These are phyloP conservation scores for Mamestra brassicae DNA, from an alignment of 2,888 invertebrate species.

Conservation along the genomic window DNA sequence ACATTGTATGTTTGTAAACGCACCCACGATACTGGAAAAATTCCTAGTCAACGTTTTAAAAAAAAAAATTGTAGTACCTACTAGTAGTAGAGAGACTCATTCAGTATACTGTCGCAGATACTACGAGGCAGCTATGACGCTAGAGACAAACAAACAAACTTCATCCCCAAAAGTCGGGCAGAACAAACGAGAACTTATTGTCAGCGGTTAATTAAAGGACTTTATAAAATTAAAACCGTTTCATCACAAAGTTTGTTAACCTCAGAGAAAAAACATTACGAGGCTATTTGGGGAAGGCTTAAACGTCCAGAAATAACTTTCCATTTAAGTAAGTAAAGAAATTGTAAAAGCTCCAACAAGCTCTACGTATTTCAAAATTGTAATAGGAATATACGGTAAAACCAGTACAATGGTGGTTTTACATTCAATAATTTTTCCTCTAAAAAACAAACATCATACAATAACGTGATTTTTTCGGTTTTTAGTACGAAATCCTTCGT, in stretches of 20 bases:
- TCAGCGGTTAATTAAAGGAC: conserved; percentile 50
- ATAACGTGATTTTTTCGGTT: too few relatives aligned
- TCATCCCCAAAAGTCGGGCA: conserved; percentile 15
- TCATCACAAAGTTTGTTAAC: conserved; percentile 15
- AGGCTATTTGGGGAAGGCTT: background rate
- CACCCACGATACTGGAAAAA: too few relatives aligned
- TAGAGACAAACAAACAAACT: conserved; percentile 7
- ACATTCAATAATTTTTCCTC: too few relatives aligned
- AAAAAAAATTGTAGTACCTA: too few relatives aligned
- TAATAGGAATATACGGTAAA: background rate
- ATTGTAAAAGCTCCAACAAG: background rate
- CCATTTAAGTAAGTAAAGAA: background rate
- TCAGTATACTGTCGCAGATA: background rate
- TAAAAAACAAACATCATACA: too few relatives aligned
- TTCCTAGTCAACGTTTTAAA: too few relatives aligned
- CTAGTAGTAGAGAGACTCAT: too few relatives aligned
- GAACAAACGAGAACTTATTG: conserved; percentile 29
- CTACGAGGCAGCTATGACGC: background rate
- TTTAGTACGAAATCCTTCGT: too few relatives aligned
- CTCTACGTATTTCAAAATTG: conserved; percentile 2
- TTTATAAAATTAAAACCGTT: conserved; percentile 24
- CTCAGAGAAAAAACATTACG: conserved; percentile 25
- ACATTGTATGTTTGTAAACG: too few relatives aligned
- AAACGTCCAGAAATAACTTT: conserved; percentile 2
- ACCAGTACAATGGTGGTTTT: too few relatives aligned